A percentile compares a stretch with the other conserved stretches of the same genome.
phyloP scores from a whole-genome alignment of 2,797 vertebrate species.

The Gallirallus australis region DNA sequence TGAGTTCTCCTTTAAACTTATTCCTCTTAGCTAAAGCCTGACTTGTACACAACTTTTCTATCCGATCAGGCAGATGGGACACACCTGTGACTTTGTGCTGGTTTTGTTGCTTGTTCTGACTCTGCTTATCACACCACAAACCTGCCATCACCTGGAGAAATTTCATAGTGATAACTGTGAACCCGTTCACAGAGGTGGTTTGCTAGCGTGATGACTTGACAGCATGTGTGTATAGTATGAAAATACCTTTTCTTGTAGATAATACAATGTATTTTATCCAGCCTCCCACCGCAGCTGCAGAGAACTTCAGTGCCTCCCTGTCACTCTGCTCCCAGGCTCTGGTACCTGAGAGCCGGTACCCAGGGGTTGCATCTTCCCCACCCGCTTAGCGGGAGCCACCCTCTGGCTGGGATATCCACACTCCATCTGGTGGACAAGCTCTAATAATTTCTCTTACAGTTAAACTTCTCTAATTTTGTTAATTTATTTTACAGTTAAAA shows the following conservation, averaged over 20 bases:
- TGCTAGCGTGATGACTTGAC: background rate
- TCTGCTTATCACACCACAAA: background rate
- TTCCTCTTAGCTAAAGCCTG: background rate
- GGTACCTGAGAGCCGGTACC: background rate
- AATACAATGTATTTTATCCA: background rate
- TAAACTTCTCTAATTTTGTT: background rate
- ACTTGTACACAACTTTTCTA: background rate
- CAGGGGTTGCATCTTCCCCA: background rate
- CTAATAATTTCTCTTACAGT: background rate
- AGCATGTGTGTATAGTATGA: rapidly evolving
- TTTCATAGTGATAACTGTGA: rapidly evolving
- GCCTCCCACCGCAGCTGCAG: background rate
- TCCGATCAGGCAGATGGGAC: background rate
- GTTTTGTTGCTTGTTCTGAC: background rate
- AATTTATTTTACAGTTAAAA: background rate
- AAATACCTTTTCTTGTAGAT: background rate
- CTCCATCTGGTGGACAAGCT: background rate
- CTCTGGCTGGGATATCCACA: rapidly evolving
- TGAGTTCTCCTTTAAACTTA: background rate
- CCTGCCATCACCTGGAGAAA: background rate
- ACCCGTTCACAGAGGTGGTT: background rate
- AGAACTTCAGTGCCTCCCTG: background rate
- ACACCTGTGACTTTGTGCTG: background rate
- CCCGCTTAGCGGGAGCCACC: background rate
- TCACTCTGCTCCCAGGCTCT: background rate